Evolutionary conservation across 2,113 vertebrate species (phyloP), one percentile per base, ranked within the genome.

Genomic region (Sinosuthora webbiana): DNA sequence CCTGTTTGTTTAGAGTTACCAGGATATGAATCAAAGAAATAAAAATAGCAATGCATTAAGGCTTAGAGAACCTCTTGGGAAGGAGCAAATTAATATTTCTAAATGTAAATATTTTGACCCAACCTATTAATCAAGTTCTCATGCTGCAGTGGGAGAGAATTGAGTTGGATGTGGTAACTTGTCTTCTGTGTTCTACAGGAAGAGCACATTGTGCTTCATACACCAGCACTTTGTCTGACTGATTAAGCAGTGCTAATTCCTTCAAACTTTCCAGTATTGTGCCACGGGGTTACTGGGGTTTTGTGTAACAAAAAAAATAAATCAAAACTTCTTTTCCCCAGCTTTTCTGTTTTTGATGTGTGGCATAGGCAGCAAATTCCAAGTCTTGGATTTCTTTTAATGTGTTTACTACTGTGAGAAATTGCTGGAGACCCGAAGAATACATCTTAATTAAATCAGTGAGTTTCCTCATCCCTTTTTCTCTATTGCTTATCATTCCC

Each of bases 31-130:
- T 94, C 92, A 94, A 96, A 91, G 75, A 90, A 79, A 87, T 90
- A 96, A 94, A 97, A 96, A 82, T 71, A 96, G 76, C 86, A 76
- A 49, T 96, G 83, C 80, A 94, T 95, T 90, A 96, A 75, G 69
- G 86, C 83, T 96, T 64, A 68, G 83, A 73, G n/a, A 90, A 81
- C 56, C 73, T 92, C 86, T 90, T 89, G 76, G 83, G 86, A 90
- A 96, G 73, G 83, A 92, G 77, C n/a, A 95, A 87, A 87, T 94
- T 90, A 84, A 92, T 95, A 89, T 82, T 95, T 96, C 82, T 45
- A 78, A 96, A 89, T 59, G 69, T 93, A 96, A 97, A 96, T 95
- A 93, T 95, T 95, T 95, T 92, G 76, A 95, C 35, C 69, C 27
- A 86, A 47, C 37, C 64, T 78, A 71, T 96, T 94, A 96, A 57